Percentiles rank a stretch among this genome's conserved stretches.
Evolutionary conservation across 1,140 invertebrate genomes (phyloP).

Genomic region (Drosophila dunni): DNA sequence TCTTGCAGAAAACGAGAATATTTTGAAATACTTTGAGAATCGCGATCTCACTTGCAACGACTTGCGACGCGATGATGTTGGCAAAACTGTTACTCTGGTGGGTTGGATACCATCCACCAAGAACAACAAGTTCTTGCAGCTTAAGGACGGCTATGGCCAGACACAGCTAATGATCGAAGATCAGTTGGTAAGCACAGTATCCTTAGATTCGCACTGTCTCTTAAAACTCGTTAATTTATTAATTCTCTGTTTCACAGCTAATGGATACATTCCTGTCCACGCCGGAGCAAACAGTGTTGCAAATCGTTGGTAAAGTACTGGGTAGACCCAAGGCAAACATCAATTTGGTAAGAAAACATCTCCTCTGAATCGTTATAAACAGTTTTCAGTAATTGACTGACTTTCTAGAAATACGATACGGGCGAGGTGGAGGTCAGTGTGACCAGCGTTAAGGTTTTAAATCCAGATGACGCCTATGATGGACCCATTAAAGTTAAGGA

Average conservation of each 20-base stretch:
- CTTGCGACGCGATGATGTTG: conserved; percentile 87
- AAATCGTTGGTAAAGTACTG: conserved; percentile 81
- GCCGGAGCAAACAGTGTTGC: conserved; percentile 72
- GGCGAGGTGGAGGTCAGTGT: conserved; percentile 84
- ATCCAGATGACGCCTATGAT: conserved; percentile 80
- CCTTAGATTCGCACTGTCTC: background rate
- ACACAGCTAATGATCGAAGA: conserved; percentile 89
- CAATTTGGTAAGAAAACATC: conserved; percentile 62
- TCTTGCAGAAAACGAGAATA: conserved; percentile 77
- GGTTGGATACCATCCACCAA: conserved; percentile 91
- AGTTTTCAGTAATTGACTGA: background rate
- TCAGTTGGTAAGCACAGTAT: conserved; percentile 55
- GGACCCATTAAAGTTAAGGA: conserved; percentile 74
- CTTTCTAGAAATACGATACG: conserved; percentile 82
- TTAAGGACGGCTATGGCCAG: conserved; percentile 91
- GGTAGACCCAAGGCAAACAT: conserved; percentile 77
- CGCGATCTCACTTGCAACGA: conserved; percentile 91
- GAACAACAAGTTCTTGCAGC: conserved; percentile 88
- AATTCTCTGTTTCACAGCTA: conserved; percentile 38
- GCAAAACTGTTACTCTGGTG: conserved; percentile 88
- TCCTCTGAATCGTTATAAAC: background rate
- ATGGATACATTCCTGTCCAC: conserved; percentile 73
- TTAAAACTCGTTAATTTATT: background rate
- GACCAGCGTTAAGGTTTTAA: conserved; percentile 71
- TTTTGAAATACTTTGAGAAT: conserved; percentile 85